Evolutionary conservation across 2,113 vertebrate species (phyloP).

Genomic region (Cercocebus atys): DNA sequence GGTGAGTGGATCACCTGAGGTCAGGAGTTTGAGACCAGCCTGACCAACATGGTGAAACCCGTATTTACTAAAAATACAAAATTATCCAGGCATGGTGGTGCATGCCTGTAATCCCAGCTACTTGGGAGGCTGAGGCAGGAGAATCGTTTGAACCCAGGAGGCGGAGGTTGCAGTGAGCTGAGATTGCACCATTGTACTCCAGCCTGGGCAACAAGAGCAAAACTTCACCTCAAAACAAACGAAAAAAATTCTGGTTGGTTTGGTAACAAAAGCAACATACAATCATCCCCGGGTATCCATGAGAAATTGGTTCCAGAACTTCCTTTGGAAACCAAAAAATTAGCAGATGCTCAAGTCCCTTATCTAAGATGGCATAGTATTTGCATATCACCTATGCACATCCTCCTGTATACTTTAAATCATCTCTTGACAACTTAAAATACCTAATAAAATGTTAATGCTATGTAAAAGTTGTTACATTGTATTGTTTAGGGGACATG

Average conservation of each 20-base stretch:
- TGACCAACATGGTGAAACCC: too few relatives aligned
- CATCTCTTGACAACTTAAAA: not conserved
- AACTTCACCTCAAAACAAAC: too few relatives aligned
- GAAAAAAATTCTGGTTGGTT: not conserved
- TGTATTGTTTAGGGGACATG: not conserved
- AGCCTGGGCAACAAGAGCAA: too few relatives aligned
- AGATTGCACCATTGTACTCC: too few relatives aligned
- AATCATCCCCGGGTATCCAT: not conserved
- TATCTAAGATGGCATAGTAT: not conserved
- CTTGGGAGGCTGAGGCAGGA: too few relatives aligned
- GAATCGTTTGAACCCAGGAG: too few relatives aligned
- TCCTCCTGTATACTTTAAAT: not conserved
- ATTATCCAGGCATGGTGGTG: too few relatives aligned
- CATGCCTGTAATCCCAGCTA: too few relatives aligned
- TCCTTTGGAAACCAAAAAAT: not conserved
- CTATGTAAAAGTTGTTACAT: not conserved
- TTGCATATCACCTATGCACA: not conserved
- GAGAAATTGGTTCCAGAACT: not conserved
- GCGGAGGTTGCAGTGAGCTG: too few relatives aligned
- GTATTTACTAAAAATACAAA: too few relatives aligned
- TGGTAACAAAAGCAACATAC: not conserved
- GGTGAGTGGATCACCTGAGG: too few relatives aligned
- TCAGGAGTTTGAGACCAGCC: too few relatives aligned
- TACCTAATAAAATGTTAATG: not conserved
- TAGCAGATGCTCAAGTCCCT: not conserved